Conservation (phyloP, 2,113 vertebrate genomes). For the Notarius lentiginosus region DNA sequence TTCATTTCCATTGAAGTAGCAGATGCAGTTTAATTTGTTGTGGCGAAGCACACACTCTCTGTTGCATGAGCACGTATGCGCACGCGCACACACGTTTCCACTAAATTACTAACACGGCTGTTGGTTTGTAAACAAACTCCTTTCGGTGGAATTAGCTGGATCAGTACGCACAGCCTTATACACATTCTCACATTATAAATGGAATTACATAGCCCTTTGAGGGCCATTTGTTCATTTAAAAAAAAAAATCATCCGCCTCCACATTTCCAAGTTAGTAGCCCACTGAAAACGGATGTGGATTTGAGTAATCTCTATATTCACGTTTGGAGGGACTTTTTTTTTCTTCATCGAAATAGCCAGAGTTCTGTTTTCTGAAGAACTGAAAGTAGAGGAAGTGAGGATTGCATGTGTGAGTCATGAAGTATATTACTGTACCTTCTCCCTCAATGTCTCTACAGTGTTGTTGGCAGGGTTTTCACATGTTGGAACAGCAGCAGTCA, state of each 20-base stretch:
- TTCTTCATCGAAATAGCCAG: slow-evolving; percentile 44
- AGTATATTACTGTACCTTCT: slow-evolving; percentile 41
- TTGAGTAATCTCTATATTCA: slow-evolving; percentile 45
- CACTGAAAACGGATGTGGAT: slow-evolving; percentile 34
- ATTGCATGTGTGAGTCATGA: slow-evolving; percentile 37
- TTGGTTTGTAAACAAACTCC: slow-evolving; percentile 63
- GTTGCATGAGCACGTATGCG: neutral
- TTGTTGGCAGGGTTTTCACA: neutral
- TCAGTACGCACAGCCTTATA: neutral
- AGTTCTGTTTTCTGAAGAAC: slow-evolving; percentile 50
- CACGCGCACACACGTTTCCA: neutral
- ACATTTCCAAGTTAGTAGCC: slow-evolving; percentile 36
- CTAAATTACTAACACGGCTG: slow-evolving; percentile 71
- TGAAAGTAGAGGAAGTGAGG: slow-evolving; percentile 46
- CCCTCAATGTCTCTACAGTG: slow-evolving; percentile 21
- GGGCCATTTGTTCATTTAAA: neutral
- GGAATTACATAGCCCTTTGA: neutral
- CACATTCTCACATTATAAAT: neutral
- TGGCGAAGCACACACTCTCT: slow-evolving; percentile 31
- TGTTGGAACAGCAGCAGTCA: neutral
- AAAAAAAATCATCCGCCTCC: neutral
- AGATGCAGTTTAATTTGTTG: slow-evolving; percentile 55
- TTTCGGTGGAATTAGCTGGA: neutral
- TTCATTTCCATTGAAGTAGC: slow-evolving; percentile 70
- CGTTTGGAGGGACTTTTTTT: slow-evolving; percentile 43